These are phyloP conservation scores for Lordiphosa collinella DNA, from an alignment of 1,140 invertebrate species.

Conservation along the genomic window DNA sequence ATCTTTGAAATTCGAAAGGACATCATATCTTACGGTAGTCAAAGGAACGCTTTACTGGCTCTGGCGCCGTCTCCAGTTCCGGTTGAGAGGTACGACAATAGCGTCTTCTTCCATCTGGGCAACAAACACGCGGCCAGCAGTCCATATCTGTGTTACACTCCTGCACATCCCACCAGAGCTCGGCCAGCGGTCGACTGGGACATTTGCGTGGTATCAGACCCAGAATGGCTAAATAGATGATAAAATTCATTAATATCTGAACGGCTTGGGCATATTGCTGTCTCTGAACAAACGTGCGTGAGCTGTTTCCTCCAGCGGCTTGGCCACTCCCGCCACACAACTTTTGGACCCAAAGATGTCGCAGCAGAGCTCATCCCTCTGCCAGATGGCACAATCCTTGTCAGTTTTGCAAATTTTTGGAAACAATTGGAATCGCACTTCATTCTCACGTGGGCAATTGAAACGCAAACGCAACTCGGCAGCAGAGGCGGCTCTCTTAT, in stretches of 20 bases:
- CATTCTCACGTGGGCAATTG: conserved; percentile 81
- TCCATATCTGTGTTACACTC: conserved; percentile 84
- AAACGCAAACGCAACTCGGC: conserved; percentile 55
- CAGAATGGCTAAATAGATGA: conserved; percentile 81
- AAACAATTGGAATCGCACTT: conserved; percentile 81
- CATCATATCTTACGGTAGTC: conserved; percentile 79
- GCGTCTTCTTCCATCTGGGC: conserved; percentile 83
- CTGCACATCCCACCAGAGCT: conserved; percentile 84
- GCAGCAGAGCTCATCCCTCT: conserved; percentile 82
- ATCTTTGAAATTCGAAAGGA: not conserved
- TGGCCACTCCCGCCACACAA: conserved; percentile 82
- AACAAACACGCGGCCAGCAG: conserved; percentile 86
- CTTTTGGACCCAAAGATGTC: conserved; percentile 80
- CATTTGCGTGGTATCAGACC: conserved; percentile 85
- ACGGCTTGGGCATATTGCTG: too few species aligned
- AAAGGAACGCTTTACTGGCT: conserved; percentile 80
- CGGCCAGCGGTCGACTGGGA: conserved; percentile 83
- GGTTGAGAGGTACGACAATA: conserved; percentile 85
- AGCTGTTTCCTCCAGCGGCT: conserved; percentile 80
- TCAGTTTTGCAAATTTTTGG: conserved; percentile 82
- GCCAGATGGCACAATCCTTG: conserved; percentile 81
- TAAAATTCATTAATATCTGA: not conserved
- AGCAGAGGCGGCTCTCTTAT: conserved; percentile 39
- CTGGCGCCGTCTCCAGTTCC: conserved; percentile 82
- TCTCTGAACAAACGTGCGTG: conserved; percentile 81